These are phyloP conservation scores for Lepidocolaptes lacrymiger DNA, from an alignment of 2,797 vertebrate genomes.

Conservation along the genomic window DNA sequence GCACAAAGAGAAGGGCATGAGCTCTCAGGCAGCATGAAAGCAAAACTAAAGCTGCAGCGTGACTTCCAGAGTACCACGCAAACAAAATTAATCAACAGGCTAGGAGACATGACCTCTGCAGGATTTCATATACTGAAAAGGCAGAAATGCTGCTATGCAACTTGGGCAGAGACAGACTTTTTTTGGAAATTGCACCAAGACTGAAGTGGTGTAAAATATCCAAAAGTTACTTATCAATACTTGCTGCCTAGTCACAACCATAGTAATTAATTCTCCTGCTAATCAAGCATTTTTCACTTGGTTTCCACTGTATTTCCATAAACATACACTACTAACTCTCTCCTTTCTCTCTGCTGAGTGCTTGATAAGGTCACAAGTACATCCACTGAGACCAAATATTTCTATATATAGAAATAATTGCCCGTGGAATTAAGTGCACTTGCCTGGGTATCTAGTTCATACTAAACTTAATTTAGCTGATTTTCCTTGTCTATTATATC, in stretches of 20 bases:
- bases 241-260: background rate
- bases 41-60: background rate
- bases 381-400: conserved; percentile 40
- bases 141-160: background rate
- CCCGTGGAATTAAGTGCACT: conserved; percentile 55
- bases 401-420: conserved; percentile 64
- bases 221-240: background rate
- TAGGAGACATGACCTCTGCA: background rate
- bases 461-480: conserved; percentile 59
- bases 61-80: background rate
- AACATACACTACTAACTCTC: background rate
- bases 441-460: conserved; percentile 64
- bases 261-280: background rate
- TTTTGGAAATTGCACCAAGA: background rate
- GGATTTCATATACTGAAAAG: background rate
- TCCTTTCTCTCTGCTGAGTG: background rate
- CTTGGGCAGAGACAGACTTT: background rate
- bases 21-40: background rate
- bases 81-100: background rate
- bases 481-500: conserved; percentile 31
- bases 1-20: background rate
- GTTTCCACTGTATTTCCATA: background rate
- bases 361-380: conserved; percentile 30
- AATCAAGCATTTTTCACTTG: background rate
- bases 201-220: background rate